Conservation (phyloP, 2,797 vertebrate genomes). For the Aselliscus stoliczkanus region DNA sequence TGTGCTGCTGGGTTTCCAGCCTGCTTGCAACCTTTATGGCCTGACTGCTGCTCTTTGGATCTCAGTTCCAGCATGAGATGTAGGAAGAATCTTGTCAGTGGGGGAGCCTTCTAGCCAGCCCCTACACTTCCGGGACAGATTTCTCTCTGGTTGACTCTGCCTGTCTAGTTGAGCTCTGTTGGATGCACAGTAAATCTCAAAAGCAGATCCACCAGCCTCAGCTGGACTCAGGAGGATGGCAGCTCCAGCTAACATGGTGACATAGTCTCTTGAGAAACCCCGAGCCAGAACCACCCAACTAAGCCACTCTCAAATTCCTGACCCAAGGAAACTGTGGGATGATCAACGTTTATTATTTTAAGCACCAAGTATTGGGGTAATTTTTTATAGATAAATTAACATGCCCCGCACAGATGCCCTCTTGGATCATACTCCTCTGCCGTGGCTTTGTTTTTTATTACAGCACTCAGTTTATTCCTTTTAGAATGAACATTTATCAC, state of each 20-base stretch:
- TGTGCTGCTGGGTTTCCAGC: neutral
- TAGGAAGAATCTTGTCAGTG: neutral
- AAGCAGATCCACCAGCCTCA: neutral
- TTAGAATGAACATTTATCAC: neutral
- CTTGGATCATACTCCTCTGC: neutral
- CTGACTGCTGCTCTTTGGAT: neutral
- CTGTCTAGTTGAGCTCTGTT: neutral
- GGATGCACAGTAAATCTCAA: neutral
- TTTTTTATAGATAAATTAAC: neutral
- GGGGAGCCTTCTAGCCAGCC: neutral
- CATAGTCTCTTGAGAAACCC: neutral
- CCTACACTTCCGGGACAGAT: accelerated
- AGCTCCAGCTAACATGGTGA: neutral
- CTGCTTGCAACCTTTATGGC: neutral
- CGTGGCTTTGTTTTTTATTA: neutral
- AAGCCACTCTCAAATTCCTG: neutral
- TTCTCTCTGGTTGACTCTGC: neutral
- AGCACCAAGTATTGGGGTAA: neutral
- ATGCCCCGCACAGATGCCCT: neutral
- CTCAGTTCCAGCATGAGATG: neutral
- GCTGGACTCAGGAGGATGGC: neutral
- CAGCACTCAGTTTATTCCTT: neutral
- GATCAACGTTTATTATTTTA: neutral
- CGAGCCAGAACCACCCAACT: neutral
- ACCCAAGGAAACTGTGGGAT: neutral